A percentile compares a stretch with the other conserved stretches of the same genome.
phyloP scores from a whole-genome alignment of 2,797 vertebrate genomes.

The Aratinga solstitialis region DNA sequence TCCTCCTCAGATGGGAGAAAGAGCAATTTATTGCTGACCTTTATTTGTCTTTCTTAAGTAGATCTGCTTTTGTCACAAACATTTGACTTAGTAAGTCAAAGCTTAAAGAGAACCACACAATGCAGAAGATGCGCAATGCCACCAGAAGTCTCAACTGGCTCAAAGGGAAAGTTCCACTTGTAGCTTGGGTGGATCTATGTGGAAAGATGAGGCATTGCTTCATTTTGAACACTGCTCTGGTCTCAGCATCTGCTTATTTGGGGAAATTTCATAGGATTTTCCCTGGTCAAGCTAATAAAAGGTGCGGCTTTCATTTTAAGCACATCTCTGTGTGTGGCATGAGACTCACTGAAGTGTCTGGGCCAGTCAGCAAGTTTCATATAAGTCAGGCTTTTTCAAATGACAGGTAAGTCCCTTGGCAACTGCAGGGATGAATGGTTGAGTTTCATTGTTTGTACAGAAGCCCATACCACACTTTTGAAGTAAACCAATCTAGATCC shows the following conservation, averaged over 20 bases:
- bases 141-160: background rate
- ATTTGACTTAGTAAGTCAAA: background rate
- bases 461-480: background rate
- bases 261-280: background rate
- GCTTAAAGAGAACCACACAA: background rate
- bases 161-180: background rate
- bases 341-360: background rate
- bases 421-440: background rate
- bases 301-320: background rate
- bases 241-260: background rate
- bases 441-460: conserved; percentile 33
- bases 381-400: background rate
- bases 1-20: background rate
- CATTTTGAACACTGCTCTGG: background rate
- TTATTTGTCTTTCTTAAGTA: background rate
- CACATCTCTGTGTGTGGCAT: conserved; percentile 26
- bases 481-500: conserved; percentile 10
- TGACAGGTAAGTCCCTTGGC: conserved; percentile 30
- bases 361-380: background rate
- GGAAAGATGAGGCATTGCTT: background rate
- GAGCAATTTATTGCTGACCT: background rate
- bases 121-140: background rate
- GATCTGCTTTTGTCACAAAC: background rate
- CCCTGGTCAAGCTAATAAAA: background rate
- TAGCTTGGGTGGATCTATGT: background rate